phyloP scores from a whole-genome alignment of 2,113 vertebrate genomes.

The Macrotis lagotis region DNA sequence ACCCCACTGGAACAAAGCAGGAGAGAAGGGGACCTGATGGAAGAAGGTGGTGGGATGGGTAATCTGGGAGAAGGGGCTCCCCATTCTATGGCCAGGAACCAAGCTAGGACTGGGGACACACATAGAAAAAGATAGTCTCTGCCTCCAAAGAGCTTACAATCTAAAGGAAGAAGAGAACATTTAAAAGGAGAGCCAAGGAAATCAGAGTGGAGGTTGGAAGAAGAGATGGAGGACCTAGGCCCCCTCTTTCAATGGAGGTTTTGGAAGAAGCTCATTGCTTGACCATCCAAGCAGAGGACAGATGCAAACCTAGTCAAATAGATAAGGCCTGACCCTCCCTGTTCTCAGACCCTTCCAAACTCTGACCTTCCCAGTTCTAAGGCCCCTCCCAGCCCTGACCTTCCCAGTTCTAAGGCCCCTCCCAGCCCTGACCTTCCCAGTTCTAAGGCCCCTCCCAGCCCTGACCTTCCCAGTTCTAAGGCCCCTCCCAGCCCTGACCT shows the following conservation, averaged over 20 bases:
- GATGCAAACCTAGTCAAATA: not conserved
- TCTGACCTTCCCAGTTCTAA: too few species aligned
- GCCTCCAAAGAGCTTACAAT: not conserved
- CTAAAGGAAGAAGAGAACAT: not conserved
- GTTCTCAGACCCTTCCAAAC: too few species aligned
- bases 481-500: too few species aligned
- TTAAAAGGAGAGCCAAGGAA: not conserved
- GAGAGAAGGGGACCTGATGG: not conserved
- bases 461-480: not conserved
- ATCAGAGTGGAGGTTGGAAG: too few species aligned
- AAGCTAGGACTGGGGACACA: too few species aligned
- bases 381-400: too few species aligned
- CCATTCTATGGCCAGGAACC: too few species aligned
- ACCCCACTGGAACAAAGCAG: not conserved
- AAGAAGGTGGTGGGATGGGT: not conserved
- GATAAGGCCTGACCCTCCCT: too few species aligned
- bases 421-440: too few species aligned
- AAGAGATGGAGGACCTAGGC: not conserved
- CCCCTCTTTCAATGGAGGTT: not conserved
- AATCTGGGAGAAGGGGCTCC: not conserved
- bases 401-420: too few species aligned
- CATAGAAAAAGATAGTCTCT: not conserved
- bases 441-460: too few species aligned
- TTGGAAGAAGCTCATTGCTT: not conserved
- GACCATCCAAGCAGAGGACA: too few species aligned